Evolutionary conservation across 2,113 vertebrate genomes (phyloP).

Genomic region (Clarias magur): DNA sequence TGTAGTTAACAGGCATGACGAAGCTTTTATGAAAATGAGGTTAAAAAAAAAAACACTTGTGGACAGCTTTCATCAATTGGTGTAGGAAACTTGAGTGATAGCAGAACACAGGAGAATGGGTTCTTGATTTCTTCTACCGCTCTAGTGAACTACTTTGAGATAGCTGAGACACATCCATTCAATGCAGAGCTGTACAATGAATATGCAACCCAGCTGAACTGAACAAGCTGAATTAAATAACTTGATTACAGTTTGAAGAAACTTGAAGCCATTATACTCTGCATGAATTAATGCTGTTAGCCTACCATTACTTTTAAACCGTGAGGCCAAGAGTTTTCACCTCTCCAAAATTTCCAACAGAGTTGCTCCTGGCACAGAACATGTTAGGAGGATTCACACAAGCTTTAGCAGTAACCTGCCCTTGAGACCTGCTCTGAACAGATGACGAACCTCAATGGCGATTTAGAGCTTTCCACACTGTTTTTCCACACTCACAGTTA

Average conservation of each 20-base stretch:
- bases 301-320: not conserved
- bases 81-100: not conserved
- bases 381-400: slow-evolving; percentile 32
- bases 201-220: not conserved
- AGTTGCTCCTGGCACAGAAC: slow-evolving; percentile 23
- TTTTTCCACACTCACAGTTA: slow-evolving; percentile 29
- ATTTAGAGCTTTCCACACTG: slow-evolving; percentile 35
- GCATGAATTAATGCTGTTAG: not conserved
- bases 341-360: not conserved
- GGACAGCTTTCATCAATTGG: not conserved
- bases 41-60: not conserved
- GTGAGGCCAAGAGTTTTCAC: not conserved
- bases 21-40: not conserved
- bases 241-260: not conserved
- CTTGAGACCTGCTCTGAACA: slow-evolving; percentile 31
- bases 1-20: not conserved
- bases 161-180: not conserved
- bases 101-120: not conserved
- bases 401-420: slow-evolving; percentile 23
- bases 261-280: not conserved
- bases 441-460: slow-evolving; percentile 28
- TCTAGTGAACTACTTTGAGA: not conserved
- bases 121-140: not conserved
- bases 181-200: not conserved
- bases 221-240: slow-evolving; percentile 28